Evolutionary conservation across 2,797 vertebrate genomes (phyloP).

Genomic region (Darevskia mixta): DNA sequence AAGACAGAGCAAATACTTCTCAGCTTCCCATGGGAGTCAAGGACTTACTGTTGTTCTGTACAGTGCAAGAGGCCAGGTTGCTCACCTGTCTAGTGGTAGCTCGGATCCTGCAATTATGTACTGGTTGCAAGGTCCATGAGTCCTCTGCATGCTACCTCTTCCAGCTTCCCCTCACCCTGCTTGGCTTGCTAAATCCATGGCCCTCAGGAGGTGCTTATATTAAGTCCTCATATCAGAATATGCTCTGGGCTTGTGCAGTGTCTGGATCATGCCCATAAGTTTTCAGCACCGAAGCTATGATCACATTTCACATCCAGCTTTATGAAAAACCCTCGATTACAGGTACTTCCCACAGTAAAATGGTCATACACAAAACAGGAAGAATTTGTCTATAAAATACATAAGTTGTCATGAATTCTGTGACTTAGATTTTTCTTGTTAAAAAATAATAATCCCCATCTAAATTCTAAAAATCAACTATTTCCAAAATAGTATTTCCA

Average conservation of each 20-base stretch:
- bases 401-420: conserved; percentile 17
- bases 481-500: conserved; percentile 37
- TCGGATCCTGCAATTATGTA: background rate
- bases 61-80: background rate
- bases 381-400: conserved; percentile 22
- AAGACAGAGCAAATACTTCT: background rate
- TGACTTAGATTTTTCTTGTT: conserved; percentile 27
- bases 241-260: too few relatives aligned
- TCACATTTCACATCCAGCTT: conserved; percentile 3
- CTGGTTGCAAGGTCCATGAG: background rate
- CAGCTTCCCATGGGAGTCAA: background rate
- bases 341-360: conserved; percentile 51
- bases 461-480: background rate
- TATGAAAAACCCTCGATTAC: conserved; percentile 41
- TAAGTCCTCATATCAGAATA: background rate
- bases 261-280: background rate
- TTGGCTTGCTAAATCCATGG: background rate
- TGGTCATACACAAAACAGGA: conserved; percentile 45
- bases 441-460: background rate
- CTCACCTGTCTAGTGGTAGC: background rate
- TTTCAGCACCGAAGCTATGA: conserved; percentile 26
- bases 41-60: background rate
- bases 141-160: too few relatives aligned
- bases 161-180: background rate
- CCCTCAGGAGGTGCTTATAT: background rate